A percentile compares a stretch with the other conserved stretches of the same genome.
phyloP scores from a whole-genome alignment of 2,113 vertebrate genomes.

The Rhagologus leucostigma region DNA sequence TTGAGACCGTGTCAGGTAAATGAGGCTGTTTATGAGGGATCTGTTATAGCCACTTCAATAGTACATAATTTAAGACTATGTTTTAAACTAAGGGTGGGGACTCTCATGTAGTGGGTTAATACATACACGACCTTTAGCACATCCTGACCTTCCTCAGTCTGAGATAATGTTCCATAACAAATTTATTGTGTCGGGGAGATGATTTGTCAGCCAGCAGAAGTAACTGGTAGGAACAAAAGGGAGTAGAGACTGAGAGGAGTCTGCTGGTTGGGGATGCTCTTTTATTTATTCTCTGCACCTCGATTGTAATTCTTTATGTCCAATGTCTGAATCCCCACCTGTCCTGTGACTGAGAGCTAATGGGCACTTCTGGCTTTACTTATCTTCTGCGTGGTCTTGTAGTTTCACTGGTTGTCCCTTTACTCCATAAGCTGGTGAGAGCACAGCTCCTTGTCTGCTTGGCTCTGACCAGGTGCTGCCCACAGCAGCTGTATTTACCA shows the following conservation, averaged over 20 bases:
- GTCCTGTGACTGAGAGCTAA: neutral
- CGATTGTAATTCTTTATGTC: neutral
- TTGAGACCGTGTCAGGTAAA: neutral
- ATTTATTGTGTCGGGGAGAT: slow-evolving; percentile 65
- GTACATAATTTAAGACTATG: slow-evolving; percentile 49
- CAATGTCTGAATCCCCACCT: neutral
- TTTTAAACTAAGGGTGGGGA: slow-evolving; percentile 28
- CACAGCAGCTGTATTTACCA: slow-evolving; percentile 12
- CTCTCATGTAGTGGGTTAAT: slow-evolving; percentile 59
- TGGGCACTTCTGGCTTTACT: neutral
- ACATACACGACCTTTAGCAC: slow-evolving; percentile 67
- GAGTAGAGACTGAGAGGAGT: neutral
- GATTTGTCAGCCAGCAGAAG: slow-evolving; percentile 62
- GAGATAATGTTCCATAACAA: slow-evolving; percentile 72
- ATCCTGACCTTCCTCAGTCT: slow-evolving; percentile 62
- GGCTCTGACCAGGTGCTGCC: neutral
- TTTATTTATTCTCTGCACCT: slow-evolving; percentile 20
- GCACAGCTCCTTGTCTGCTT: neutral
- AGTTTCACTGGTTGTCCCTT: neutral
- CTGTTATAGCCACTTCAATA: slow-evolving; percentile 8
- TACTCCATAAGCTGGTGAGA: neutral
- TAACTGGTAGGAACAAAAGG: slow-evolving; percentile 35
- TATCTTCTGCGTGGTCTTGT: neutral
- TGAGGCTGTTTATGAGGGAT: slow-evolving; percentile 44
- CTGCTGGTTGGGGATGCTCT: neutral